These are phyloP conservation scores for Ammospiza maritima DNA, from an alignment of 2,797 vertebrate genomes.

Conservation along the genomic window DNA sequence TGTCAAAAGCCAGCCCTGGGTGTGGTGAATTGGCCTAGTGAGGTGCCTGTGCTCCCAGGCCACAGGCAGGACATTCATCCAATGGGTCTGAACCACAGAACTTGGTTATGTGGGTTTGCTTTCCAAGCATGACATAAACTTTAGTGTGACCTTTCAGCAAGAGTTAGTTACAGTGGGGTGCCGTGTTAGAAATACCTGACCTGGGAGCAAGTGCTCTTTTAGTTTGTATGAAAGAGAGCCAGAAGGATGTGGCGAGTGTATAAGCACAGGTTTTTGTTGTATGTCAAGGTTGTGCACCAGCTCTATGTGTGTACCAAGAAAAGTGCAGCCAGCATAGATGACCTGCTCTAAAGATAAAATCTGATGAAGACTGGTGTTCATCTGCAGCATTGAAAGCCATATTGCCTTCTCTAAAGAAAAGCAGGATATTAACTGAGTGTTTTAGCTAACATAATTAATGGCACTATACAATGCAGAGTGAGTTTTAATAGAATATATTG, in stretches of 20 bases:
- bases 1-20: background rate
- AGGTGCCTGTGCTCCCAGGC: fast-evolving
- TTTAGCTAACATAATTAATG: background rate
- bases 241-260: background rate
- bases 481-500: background rate
- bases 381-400: background rate
- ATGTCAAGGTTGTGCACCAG: fast-evolving
- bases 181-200: background rate
- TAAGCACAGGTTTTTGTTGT: background rate
- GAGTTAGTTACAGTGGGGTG: background rate
- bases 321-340: background rate
- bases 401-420: background rate
- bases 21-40: background rate
- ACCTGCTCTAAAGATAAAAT: background rate
- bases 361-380: background rate
- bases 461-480: background rate
- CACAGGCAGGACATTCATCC: background rate
- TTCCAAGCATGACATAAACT: background rate
- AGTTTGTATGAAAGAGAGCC: background rate
- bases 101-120: background rate
- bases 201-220: background rate
- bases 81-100: background rate
- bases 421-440: background rate
- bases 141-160: background rate
- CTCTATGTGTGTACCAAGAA: background rate